Conservation (phyloP, 2,888 invertebrate genomes). For the Plutella xylostella region DNA sequence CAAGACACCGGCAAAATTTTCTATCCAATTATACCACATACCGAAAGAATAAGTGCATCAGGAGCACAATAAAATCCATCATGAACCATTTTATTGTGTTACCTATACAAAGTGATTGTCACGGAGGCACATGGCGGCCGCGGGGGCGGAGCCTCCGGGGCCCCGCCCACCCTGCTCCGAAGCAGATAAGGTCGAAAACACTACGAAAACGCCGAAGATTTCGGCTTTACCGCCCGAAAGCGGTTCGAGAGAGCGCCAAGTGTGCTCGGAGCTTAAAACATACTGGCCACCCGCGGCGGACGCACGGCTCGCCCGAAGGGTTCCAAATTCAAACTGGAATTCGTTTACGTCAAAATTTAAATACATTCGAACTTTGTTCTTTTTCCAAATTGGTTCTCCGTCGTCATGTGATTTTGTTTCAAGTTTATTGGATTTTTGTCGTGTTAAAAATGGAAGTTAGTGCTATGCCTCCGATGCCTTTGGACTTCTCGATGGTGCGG, state of each 20-base stretch:
- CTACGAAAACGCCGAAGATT: slow-evolving; percentile 50
- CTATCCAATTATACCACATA: slow-evolving; percentile 11
- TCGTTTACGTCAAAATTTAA: slow-evolving; percentile 3
- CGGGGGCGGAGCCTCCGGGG: slow-evolving; percentile 45
- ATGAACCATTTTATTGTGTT: slow-evolving; percentile 69
- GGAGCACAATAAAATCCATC: slow-evolving; percentile 66
- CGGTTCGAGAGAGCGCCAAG: slow-evolving; percentile 30
- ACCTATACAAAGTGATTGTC: slow-evolving; percentile 71
- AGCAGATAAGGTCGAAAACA: slow-evolving; percentile 66
- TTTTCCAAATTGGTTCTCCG: not conserved
- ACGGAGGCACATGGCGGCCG: slow-evolving; percentile 59
- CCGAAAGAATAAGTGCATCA: slow-evolving; percentile 45
- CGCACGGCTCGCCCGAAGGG: slow-evolving; percentile 40
- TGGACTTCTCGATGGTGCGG: slow-evolving; percentile 75
- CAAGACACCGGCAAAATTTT: slow-evolving; percentile 2
- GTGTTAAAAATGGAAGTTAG: slow-evolving; percentile 69
- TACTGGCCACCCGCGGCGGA: slow-evolving; percentile 47
- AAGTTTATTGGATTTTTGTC: slow-evolving; percentile 20
- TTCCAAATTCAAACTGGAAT: slow-evolving; percentile 25
- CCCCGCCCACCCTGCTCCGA: slow-evolving; percentile 52
- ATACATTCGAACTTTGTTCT: not conserved
- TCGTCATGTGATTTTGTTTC: not conserved
- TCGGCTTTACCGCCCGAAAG: slow-evolving; percentile 54
- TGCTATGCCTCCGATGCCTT: slow-evolving; percentile 72
- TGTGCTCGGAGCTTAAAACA: slow-evolving; percentile 53